Conservation (phyloP, 2,113 vertebrate genomes). For the Ceyx cyanopectus region DNA sequence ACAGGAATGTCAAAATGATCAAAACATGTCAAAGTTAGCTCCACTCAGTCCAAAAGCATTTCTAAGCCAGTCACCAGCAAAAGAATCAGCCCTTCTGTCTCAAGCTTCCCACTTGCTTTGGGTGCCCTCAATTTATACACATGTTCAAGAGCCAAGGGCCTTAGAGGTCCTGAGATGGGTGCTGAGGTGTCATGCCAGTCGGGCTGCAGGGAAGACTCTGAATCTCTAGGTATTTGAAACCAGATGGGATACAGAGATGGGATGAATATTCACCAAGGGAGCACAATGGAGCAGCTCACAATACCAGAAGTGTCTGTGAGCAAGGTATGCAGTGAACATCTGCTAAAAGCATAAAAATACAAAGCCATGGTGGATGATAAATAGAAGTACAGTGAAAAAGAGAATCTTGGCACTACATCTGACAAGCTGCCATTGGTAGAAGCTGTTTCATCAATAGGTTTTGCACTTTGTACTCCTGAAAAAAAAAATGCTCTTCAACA, state of each 20-base stretch:
- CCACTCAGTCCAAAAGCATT: background rate
- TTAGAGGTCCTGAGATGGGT: background rate
- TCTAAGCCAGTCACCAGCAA: background rate
- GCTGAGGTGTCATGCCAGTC: rapidly evolving
- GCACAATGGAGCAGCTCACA: rapidly evolving
- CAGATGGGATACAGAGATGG: background rate
- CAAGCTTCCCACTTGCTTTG: rapidly evolving
- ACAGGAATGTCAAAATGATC: background rate
- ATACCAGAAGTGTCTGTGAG: background rate
- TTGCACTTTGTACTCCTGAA: background rate
- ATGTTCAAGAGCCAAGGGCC: background rate
- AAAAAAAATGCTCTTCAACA: background rate
- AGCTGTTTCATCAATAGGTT: background rate
- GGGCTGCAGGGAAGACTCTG: background rate
- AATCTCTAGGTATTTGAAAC: background rate
- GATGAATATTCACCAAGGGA: background rate
- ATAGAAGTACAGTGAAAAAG: background rate
- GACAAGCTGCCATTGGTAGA: background rate
- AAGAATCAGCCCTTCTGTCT: background rate
- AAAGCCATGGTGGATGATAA: background rate
- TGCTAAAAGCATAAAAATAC: background rate
- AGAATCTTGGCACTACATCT: background rate
- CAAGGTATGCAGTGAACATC: background rate
- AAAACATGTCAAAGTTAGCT: background rate
- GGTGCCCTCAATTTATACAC: background rate